Percentiles rank a stretch among this genome's conserved stretches.
These are phyloP conservation scores for Gobius niger DNA, from an alignment of 2,113 vertebrate species.

Conservation along the genomic window DNA sequence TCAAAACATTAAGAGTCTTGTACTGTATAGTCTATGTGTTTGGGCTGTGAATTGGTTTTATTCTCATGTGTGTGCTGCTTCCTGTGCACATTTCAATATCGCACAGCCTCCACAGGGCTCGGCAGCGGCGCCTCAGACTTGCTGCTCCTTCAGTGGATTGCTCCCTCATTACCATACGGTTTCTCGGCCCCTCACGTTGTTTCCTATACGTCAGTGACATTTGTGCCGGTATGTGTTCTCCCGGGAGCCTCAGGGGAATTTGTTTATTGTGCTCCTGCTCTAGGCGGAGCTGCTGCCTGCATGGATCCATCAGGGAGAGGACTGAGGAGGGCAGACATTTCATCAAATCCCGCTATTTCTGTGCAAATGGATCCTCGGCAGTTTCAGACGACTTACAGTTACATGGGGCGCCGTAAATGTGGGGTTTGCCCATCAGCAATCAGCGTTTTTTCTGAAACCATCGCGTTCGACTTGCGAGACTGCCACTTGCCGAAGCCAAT, in stretches of 20 bases:
- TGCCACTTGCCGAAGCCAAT: too few species aligned
- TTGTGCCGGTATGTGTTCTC: conserved; percentile 43
- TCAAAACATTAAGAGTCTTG: too few species aligned
- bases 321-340: conserved; percentile 16
- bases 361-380: conserved; percentile 23
- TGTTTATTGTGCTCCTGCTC: conserved; percentile 36
- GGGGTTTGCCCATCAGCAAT: too few species aligned
- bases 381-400: conserved; percentile 24
- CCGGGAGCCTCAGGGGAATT: conserved; percentile 16
- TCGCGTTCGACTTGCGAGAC: too few species aligned
- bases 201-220: conserved; percentile 26
- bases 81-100: not conserved
- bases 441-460: too few species aligned
- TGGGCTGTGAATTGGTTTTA: too few species aligned
- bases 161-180: conserved; percentile 40
- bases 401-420: not conserved
- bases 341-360: conserved; percentile 12
- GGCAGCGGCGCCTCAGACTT: too few species aligned
- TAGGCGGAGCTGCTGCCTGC: conserved; percentile 29
- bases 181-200: conserved; percentile 24
- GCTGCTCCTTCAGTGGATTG: not conserved
- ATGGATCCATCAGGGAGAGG: conserved; percentile 23
- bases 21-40: too few species aligned
- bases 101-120: not conserved
- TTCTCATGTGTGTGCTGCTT: not conserved